Evolutionary conservation across 2,888 invertebrate species (phyloP), one percentile per base, ranked within the genome.

Genomic region (Nipponacmea schrenckii): DNA sequence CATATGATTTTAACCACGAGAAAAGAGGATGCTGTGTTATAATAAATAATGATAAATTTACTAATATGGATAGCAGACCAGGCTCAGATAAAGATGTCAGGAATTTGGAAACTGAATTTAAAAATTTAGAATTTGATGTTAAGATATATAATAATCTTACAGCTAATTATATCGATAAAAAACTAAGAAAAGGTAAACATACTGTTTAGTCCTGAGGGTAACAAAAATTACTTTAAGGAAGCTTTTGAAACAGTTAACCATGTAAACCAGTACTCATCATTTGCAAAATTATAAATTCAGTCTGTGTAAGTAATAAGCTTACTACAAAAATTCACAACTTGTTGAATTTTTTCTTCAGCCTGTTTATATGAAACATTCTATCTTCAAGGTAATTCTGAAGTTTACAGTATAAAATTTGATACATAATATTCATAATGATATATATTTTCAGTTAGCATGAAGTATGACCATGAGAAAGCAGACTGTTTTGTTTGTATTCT

Each of bases 401-500:
- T 31, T n/a, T n/a, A n/a, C n/a, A n/a, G n/a, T n/a, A n/a, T n/a
- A n/a, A n/a, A n/a, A n/a, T n/a, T n/a, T n/a, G n/a, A 31, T 31
- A 31, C 31, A 31, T 31, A 31, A 31, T 39, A 39, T 39, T 39
- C 39, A 5, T 39, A 39, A 39, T 39, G 39, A 31, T 39, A 39
- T 39, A 39, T 39, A 39, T 56, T 27, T 64, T 31, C 85, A 92
- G 94, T 92, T 78, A 92, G 94, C 24, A 91, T 91, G 72, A 91
- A 92, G 5, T 78, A 76, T 89, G 94, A 97, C 89, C 96, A 96
- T 88, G 91, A 92, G 0, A 92, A 95, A 48, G 91, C 92, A 80
- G 97, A 97, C 87, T 96, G 96, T 83, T 90, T 97, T 77, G 88
- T 94, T 0, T 91, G 96, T 81, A 93, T 94, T 65, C 94, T 97